Evolutionary conservation across 1,140 invertebrate species (phyloP).

Genomic region (Drosophila obscura): DNA sequence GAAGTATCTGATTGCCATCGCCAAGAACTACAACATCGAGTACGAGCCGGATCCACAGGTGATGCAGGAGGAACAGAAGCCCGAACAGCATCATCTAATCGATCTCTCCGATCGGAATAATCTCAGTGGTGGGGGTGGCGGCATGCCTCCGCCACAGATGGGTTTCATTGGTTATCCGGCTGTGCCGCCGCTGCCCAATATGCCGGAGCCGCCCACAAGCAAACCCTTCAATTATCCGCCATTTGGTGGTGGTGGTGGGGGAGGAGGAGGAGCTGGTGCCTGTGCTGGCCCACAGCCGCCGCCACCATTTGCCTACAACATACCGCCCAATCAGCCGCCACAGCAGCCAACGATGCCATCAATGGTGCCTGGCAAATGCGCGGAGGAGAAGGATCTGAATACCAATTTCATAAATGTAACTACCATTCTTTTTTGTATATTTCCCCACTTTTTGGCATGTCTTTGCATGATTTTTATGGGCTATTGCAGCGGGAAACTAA

Average conservation of each 20-base stretch:
- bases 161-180: conserved; percentile 92
- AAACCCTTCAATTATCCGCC: conserved; percentile 83
- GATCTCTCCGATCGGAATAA: conserved; percentile 89
- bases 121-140: conserved; percentile 85
- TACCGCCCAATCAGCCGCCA: conserved; percentile 86
- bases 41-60: conserved; percentile 97
- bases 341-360: conserved; percentile 19
- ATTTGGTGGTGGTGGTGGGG: conserved; percentile 49
- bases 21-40: conserved; percentile 95
- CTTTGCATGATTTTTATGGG: conserved; percentile 54
- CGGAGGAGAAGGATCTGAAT: conserved; percentile 85
- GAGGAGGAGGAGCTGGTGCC: conserved; percentile 33
- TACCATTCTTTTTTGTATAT: conserved; percentile 8
- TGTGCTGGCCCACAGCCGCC: conserved; percentile 79
- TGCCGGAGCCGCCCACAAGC: conserved; percentile 75
- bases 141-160: conserved; percentile 85
- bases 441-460: conserved; percentile 42
- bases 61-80: conserved; percentile 91
- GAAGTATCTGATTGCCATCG: conserved; percentile 98
- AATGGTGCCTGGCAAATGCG: conserved; percentile 74
- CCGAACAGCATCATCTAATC: conserved; percentile 90
- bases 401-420: conserved; percentile 86
- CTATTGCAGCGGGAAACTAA: conserved; percentile 61
- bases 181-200: conserved; percentile 86
- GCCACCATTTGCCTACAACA: conserved; percentile 88